Evolutionary conservation across 2,888 invertebrate species (phyloP).

Genomic region (Flabesymbios commensalis): DNA sequence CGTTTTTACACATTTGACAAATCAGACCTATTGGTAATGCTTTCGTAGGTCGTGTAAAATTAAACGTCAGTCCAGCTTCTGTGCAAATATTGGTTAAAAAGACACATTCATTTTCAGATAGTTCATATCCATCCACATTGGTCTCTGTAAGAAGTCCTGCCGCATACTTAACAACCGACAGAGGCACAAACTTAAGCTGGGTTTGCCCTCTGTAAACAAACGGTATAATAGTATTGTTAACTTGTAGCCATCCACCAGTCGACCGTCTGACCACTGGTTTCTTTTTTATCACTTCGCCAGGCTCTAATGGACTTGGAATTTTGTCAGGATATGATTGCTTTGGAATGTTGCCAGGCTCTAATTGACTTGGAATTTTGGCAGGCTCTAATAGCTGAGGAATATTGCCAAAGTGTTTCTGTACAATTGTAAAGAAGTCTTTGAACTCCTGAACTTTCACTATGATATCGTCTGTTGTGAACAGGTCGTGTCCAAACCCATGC

Average conservation of each 20-base stretch:
- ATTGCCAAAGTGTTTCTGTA: slow-evolving; percentile 63
- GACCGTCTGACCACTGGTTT: no score
- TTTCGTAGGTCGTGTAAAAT: no score
- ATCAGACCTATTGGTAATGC: no score
- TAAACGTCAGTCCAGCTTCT: slow-evolving; percentile 50
- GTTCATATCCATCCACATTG: slow-evolving; percentile 41
- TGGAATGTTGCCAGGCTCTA: no score
- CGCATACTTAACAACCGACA: slow-evolving; percentile 63
- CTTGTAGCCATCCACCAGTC: slow-evolving; percentile 55
- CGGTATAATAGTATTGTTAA: slow-evolving; percentile 88
- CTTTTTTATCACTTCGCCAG: no score
- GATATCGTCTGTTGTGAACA: slow-evolving; percentile 85
- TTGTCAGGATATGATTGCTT: no score
- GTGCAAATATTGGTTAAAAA: slow-evolving; percentile 52
- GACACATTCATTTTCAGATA: slow-evolving; percentile 46
- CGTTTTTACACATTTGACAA: slow-evolving; percentile 34
- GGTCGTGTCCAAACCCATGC: slow-evolving; percentile 83
- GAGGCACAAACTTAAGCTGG: slow-evolving; percentile 68
- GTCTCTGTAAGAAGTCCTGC: slow-evolving; percentile 48
- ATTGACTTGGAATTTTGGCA: no score
- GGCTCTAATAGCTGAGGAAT: no score
- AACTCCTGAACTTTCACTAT: slow-evolving; percentile 88
- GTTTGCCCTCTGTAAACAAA: slow-evolving; percentile 73
- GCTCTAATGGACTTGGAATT: no score
- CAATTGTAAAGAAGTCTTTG: slow-evolving; percentile 82